These are phyloP conservation scores for Radopholus similis DNA, from an alignment of 1,140 invertebrate species.

Conservation along the genomic window DNA sequence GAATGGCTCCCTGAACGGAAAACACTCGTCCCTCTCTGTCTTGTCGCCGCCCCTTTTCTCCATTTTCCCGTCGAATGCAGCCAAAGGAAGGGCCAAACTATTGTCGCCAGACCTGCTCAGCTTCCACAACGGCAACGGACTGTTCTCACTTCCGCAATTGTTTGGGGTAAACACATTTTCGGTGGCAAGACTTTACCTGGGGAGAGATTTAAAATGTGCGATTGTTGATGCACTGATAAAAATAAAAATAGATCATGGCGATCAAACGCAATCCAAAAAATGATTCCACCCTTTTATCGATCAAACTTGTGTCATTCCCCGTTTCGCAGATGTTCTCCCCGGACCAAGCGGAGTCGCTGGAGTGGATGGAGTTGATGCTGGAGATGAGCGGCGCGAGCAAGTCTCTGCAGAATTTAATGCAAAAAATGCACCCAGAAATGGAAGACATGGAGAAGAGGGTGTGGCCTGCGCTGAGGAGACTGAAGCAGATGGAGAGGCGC, in stretches of 20 bases:
- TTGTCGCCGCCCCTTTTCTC: background rate
- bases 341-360: background rate
- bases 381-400: conserved; percentile 2
- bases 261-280: no score
- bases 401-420: background rate
- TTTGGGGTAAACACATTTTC: background rate
- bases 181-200: no score
- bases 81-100: background rate
- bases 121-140: background rate
- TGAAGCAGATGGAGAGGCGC: background rate
- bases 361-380: conserved; percentile 1
- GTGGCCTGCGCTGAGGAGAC: background rate
- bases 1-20: no score
- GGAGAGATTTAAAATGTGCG: no score
- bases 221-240: no score
- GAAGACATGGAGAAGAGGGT: background rate
- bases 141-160: background rate
- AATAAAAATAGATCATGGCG: no score
- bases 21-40: no score
- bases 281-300: no score
- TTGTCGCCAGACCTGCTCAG: conserved; percentile 1
- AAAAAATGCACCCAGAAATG: conserved; percentile 1
- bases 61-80: background rate
- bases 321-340: background rate
- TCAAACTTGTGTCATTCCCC: no score